Evolutionary conservation across 2,797 vertebrate genomes (phyloP).

Genomic region (Loriculus beryllinus): DNA sequence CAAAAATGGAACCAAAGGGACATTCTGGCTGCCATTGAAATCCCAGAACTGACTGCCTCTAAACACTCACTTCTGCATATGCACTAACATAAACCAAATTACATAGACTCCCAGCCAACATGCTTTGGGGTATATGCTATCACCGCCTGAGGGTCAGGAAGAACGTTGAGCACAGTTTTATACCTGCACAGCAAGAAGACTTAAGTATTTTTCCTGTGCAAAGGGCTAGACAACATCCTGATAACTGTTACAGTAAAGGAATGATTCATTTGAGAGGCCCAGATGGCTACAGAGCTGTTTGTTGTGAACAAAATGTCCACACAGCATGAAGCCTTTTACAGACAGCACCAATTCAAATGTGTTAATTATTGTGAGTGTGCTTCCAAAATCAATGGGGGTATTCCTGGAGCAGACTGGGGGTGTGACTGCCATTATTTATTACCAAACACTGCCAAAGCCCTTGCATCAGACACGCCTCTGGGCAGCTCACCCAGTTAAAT

Average conservation of each 20-base stretch:
- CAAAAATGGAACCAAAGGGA: fast-evolving
- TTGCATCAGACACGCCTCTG: neutral
- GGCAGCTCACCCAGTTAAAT: neutral
- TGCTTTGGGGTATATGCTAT: fast-evolving
- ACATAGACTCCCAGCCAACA: neutral
- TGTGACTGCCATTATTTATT: too few species aligned
- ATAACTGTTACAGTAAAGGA: neutral
- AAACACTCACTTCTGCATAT: too few species aligned
- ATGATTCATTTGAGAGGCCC: neutral
- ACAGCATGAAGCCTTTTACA: neutral
- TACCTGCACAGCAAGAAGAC: neutral
- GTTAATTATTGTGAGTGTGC: neutral
- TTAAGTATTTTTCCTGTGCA: neutral
- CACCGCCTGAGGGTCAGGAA: neutral
- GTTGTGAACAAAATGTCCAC: neutral
- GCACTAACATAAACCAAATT: neutral
- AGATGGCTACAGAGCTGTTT: neutral
- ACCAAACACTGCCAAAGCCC: neutral
- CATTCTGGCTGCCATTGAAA: neutral
- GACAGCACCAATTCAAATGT: neutral
- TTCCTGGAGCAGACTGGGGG: neutral
- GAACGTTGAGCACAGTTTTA: neutral
- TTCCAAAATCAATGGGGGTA: neutral
- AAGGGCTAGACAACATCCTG: neutral
- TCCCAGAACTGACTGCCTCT: neutral